Evolutionary conservation across 2,888 invertebrate genomes (phyloP).

Genomic region (Homarus gammarus): DNA sequence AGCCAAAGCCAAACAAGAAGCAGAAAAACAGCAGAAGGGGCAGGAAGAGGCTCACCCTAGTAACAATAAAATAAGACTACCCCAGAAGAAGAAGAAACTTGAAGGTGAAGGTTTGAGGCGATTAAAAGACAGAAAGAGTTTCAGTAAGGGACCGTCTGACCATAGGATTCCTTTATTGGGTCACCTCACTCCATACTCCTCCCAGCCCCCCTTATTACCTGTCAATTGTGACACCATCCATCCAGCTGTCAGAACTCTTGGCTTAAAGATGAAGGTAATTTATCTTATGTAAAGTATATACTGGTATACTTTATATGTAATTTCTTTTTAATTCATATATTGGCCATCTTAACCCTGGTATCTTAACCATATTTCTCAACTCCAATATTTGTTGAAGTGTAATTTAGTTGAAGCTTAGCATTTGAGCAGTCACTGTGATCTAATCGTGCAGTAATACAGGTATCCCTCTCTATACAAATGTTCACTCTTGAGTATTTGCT

Average conservation of each 20-base stretch:
- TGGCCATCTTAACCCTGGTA: no score
- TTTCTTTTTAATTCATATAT: no score
- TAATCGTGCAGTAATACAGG: no score
- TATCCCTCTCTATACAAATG: no score
- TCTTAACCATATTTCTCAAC: no score
- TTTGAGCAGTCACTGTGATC: no score
- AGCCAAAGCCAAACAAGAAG: constrained; percentile 40
- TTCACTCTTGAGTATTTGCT: no score
- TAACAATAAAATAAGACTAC: background rate
- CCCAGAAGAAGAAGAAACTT: constrained; percentile 13
- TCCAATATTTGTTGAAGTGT: no score
- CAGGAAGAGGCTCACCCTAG: constrained; percentile 15
- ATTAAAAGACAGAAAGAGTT: constrained; percentile 30
- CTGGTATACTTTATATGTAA: no score
- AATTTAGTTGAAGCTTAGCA: no score
- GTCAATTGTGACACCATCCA: constrained; percentile 62
- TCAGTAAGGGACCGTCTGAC: background rate
- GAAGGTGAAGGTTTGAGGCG: constrained; percentile 20
- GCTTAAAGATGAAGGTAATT: constrained; percentile 63
- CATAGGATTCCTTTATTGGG: constrained; percentile 54
- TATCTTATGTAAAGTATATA: background rate
- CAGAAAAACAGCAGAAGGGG: constrained; percentile 33
- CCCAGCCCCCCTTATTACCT: constrained; percentile 30
- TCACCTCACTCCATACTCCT: constrained; percentile 41
- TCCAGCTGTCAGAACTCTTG: constrained; percentile 64